Conservation (phyloP, 1,140 invertebrate species). For the Drosophila auraria region DNA sequence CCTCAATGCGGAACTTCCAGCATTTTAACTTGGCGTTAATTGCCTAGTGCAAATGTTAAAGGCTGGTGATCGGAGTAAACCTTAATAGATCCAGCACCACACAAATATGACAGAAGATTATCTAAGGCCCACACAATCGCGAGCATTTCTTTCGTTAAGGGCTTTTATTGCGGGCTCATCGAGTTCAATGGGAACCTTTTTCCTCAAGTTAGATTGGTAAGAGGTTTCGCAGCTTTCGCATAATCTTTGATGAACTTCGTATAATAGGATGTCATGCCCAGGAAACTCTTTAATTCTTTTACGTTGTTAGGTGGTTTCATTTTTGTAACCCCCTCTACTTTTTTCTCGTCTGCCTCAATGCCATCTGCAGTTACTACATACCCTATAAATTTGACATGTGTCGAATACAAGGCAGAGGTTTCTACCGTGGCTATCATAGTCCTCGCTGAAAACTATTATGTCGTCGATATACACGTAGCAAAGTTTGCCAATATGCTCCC, state of each 20-base stretch:
- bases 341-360: constrained; percentile 8
- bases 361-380: constrained; percentile 1
- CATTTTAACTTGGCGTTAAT: constrained; percentile 1
- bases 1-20: constrained; percentile 14
- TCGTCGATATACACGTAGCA: too few relatives aligned
- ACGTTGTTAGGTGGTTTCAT: background rate
- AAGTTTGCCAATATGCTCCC: too few relatives aligned
- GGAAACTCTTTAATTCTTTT: constrained; percentile 15
- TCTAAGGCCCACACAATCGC: background rate
- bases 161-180: background rate
- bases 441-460: too few relatives aligned
- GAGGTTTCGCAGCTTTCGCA: background rate
- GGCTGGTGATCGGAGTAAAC: background rate
- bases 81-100: background rate
- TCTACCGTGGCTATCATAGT: too few relatives aligned
- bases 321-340: background rate
- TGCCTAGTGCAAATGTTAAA: background rate
- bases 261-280: constrained; percentile 10
- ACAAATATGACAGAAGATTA: background rate
- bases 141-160: constrained; percentile 3
- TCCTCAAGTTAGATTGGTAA: background rate
- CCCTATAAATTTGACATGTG: constrained; percentile 3
- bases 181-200: background rate
- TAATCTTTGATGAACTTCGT: constrained; percentile 11
- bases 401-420: too few relatives aligned